Conservation (phyloP, 1,140 invertebrate genomes). For the Bombus difficillimus region DNA sequence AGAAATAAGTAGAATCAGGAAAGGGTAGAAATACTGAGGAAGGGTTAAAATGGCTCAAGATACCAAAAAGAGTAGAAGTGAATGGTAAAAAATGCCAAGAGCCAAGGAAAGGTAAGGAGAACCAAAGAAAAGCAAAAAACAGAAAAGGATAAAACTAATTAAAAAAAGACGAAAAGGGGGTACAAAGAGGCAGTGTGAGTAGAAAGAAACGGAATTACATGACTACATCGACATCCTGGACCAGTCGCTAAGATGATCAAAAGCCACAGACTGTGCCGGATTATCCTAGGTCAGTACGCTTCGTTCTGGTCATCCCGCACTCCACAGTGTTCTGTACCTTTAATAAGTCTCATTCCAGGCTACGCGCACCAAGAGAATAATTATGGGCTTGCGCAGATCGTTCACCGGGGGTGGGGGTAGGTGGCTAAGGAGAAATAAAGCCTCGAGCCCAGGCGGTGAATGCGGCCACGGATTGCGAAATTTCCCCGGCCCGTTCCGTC, state of each 20-base stretch:
- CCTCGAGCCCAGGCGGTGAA: conserved; percentile 63
- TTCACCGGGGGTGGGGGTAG: conserved; percentile 33
- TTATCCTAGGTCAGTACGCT: conserved; percentile 27
- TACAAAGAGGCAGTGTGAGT: too few species aligned
- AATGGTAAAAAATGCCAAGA: background rate
- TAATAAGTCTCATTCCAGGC: conserved; percentile 67
- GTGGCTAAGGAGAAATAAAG: conserved; percentile 61
- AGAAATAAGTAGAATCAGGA: background rate
- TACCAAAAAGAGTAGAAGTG: background rate
- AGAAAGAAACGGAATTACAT: background rate
- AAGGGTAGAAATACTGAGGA: background rate
- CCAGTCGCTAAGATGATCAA: background rate
- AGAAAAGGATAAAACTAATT: background rate
- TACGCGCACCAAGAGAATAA: conserved; percentile 78
- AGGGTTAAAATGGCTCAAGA: background rate
- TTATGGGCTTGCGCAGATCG: conserved; percentile 82
- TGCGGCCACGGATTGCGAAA: conserved; percentile 58
- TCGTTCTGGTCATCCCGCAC: background rate
- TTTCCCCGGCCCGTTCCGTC: conserved; percentile 36
- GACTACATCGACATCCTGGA: background rate
- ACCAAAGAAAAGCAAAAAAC: background rate
- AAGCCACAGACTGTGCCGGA: background rate
- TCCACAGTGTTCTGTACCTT: conserved; percentile 32
- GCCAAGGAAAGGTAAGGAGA: background rate
- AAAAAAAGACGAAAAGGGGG: background rate